Conservation (phyloP, 2,797 vertebrate species). For the Knipowitschia caucasica region DNA sequence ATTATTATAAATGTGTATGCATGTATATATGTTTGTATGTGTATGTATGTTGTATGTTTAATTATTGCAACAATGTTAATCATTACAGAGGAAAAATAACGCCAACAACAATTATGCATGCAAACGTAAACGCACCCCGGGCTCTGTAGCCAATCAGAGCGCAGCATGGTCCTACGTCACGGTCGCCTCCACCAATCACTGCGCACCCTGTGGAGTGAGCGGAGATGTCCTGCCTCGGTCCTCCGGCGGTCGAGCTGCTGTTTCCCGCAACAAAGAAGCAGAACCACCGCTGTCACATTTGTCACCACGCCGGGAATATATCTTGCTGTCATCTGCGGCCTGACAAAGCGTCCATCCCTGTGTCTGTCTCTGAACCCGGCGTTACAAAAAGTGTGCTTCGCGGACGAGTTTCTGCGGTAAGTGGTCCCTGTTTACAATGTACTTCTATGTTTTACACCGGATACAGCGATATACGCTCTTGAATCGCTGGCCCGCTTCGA, state of each 20-base stretch:
- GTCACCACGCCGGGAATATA: constrained; percentile 29
- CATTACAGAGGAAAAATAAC: background rate
- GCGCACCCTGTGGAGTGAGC: constrained; percentile 37
- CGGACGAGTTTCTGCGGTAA: constrained; percentile 50
- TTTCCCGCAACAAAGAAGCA: constrained; percentile 60
- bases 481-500: constrained; percentile 13
- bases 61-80: too few relatives aligned
- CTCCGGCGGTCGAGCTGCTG: constrained; percentile 25
- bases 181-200: constrained; percentile 50
- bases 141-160: constrained; percentile 41
- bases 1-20: too few relatives aligned
- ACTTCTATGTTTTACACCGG: too few relatives aligned
- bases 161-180: constrained; percentile 24
- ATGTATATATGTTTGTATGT: too few relatives aligned
- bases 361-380: background rate
- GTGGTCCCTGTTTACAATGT: constrained; percentile 58
- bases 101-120: background rate
- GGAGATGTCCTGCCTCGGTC: constrained; percentile 36
- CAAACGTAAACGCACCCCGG: constrained; percentile 7
- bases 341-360: background rate
- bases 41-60: too few relatives aligned
- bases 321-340: constrained; percentile 6
- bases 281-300: constrained; percentile 12
- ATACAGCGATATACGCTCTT: constrained; percentile 9
- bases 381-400: constrained; percentile 23